These are phyloP conservation scores for Busseola fusca DNA, from an alignment of 2,888 invertebrate species.

Conservation along the genomic window DNA sequence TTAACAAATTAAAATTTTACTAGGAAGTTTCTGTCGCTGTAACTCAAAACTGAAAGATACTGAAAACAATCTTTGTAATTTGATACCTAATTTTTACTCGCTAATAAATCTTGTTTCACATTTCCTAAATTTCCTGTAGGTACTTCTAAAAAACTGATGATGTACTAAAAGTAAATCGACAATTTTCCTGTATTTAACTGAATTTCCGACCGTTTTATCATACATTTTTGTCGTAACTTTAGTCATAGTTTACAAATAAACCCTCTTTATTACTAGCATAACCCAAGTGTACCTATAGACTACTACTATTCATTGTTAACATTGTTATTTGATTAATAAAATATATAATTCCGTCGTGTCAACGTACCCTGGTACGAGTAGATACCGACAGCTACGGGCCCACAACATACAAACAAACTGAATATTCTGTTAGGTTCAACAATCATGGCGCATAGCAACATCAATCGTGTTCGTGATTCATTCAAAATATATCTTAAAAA, in stretches of 20 bases:
- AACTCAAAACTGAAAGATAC: neutral
- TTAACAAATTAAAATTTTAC: neutral
- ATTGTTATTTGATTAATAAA: no score
- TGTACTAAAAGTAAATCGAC: neutral
- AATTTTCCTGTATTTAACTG: neutral
- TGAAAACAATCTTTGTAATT: neutral
- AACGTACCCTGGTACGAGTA: neutral
- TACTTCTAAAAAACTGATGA: neutral
- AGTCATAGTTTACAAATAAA: neutral
- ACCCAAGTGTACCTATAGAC: no score
- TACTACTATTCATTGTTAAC: no score
- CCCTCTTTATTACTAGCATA: no score
- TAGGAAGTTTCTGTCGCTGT: neutral
- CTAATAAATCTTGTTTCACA: neutral
- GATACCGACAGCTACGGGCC: neutral
- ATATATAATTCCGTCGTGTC: neutral
- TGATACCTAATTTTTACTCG: neutral
- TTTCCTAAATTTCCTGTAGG: neutral
- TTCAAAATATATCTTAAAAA: constrained; percentile 5
- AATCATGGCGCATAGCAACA: constrained; percentile 37
- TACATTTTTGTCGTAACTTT: neutral
- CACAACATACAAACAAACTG: constrained; percentile 6
- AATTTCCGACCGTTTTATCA: neutral
- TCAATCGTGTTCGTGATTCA: constrained; percentile 27
- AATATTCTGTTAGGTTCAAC: constrained; percentile 16